phyloP scores from a whole-genome alignment of 1,140 invertebrate species.

The Solenopsis fugax region DNA sequence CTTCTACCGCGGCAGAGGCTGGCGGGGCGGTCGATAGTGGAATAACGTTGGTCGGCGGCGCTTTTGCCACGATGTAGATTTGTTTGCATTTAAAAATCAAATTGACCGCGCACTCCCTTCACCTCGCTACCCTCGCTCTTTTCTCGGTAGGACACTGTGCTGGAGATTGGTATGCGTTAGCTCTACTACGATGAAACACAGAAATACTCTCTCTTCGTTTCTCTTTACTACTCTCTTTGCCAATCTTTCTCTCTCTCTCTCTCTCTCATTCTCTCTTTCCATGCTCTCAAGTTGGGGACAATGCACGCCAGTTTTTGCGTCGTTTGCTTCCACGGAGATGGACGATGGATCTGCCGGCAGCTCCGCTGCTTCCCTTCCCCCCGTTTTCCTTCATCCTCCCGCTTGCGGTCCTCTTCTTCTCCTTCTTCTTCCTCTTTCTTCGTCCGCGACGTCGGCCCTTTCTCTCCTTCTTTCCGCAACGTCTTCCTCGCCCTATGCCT shows the following conservation, averaged over 20 bases:
- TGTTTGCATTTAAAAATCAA: constrained; percentile 87
- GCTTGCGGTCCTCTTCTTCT: constrained; percentile 34
- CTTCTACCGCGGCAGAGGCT: not conserved
- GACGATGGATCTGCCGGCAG: constrained; percentile 75
- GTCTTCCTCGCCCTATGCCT: constrained; percentile 61
- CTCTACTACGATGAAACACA: constrained; percentile 68
- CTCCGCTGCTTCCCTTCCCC: constrained; percentile 33
- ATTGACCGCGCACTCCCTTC: constrained; percentile 76
- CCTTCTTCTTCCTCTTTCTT: constrained; percentile 18
- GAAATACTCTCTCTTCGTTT: constrained; percentile 32
- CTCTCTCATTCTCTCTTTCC: constrained; percentile 66
- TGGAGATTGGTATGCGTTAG: constrained; percentile 81
- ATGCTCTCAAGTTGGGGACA: constrained; percentile 79
- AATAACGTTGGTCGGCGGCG: constrained; percentile 80
- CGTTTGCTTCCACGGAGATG: constrained; percentile 82
- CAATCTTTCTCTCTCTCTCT: constrained; percentile 6
- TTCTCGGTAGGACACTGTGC: constrained; percentile 68
- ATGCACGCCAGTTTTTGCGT: constrained; percentile 86
- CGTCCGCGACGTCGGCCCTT: not conserved
- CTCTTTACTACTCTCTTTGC: constrained; percentile 19
- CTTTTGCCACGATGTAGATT: constrained; percentile 87
- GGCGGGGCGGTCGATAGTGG: constrained; percentile 44
- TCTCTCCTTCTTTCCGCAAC: constrained; percentile 56
- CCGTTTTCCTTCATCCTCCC: constrained; percentile 53
- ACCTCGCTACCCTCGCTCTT: constrained; percentile 50